phyloP scores from a whole-genome alignment of 2,113 vertebrate genomes.

The Diadophis punctatus region DNA sequence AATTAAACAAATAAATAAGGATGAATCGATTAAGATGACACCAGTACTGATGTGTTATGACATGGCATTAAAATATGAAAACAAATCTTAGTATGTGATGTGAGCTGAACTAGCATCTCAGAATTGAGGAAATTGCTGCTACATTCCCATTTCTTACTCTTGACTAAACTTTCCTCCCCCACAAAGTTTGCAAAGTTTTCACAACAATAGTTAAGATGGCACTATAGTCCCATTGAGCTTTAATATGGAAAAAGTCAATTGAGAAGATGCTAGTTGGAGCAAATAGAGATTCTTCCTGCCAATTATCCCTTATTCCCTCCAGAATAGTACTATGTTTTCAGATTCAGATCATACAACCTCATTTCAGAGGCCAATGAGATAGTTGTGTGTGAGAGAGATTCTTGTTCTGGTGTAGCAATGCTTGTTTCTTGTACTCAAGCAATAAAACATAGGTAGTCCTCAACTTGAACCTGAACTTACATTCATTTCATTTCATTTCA shows the following conservation, averaged over 20 bases:
- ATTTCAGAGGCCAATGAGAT: neutral
- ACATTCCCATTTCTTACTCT: neutral
- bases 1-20: neutral
- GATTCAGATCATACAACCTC: neutral
- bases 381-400: too few species aligned
- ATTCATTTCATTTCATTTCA: too few species aligned
- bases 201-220: neutral
- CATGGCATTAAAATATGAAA: neutral
- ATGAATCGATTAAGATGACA: neutral
- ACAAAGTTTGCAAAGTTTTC: neutral
- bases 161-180: neutral
- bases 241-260: neutral
- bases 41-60: neutral
- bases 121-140: neutral
- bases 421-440: constrained; percentile 63
- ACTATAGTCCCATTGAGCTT: neutral
- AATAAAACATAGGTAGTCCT: constrained; percentile 21
- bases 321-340: too few species aligned
- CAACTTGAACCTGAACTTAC: too few species aligned
- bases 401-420: constrained; percentile 51
- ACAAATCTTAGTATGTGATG: neutral
- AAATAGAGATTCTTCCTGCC: neutral
- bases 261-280: neutral
- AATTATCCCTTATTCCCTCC: neutral
- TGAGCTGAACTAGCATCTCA: neutral